A percentile compares a stretch with the other conserved stretches of the same genome.
Evolutionary conservation across 2,113 vertebrate species (phyloP).

Genomic region (Nothobranchius kuhntae): DNA sequence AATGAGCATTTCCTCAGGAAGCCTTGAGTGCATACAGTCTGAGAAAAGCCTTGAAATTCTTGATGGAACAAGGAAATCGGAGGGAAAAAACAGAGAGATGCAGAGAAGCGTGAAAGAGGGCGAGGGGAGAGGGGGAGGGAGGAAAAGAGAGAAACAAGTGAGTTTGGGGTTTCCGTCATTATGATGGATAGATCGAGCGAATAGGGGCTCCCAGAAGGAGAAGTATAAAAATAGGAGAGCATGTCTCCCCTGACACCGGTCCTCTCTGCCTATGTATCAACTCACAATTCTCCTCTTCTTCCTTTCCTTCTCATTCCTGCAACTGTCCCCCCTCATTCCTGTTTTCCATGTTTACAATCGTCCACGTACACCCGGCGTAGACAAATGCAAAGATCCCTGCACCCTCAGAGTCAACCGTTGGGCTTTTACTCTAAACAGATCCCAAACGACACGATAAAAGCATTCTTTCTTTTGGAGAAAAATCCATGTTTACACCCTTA

Average conservation of each 20-base stretch:
- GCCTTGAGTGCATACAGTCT: constrained; percentile 16
- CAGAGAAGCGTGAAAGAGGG: constrained; percentile 17
- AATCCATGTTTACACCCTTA: constrained; percentile 61
- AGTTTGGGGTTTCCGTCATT: constrained; percentile 66
- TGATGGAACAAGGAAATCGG: constrained; percentile 7
- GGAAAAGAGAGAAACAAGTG: constrained; percentile 23
- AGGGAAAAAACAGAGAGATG: constrained; percentile 17
- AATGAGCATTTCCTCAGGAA: constrained; percentile 55
- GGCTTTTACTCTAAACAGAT: constrained; percentile 20
- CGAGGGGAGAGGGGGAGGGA: not conserved
- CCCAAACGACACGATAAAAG: constrained; percentile 56
- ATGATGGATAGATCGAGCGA: constrained; percentile 70
- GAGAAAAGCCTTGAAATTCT: constrained; percentile 26
- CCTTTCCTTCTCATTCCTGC: constrained; percentile 3
- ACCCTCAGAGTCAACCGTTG: constrained; percentile 38
- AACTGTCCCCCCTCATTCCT: constrained; percentile 24
- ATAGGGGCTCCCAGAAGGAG: constrained; percentile 66
- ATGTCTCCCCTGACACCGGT: constrained; percentile 59
- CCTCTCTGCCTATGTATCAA: constrained; percentile 66
- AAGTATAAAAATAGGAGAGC: constrained; percentile 72
- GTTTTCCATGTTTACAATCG: constrained; percentile 28
- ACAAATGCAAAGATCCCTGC: constrained; percentile 43
- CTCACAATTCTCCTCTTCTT: constrained; percentile 47
- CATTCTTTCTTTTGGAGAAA: constrained; percentile 48
- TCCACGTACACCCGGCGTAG: constrained; percentile 33